Base-by-base conservation (phyloP, 2,888 invertebrate species). In the Aphodius granarius region DNA sequence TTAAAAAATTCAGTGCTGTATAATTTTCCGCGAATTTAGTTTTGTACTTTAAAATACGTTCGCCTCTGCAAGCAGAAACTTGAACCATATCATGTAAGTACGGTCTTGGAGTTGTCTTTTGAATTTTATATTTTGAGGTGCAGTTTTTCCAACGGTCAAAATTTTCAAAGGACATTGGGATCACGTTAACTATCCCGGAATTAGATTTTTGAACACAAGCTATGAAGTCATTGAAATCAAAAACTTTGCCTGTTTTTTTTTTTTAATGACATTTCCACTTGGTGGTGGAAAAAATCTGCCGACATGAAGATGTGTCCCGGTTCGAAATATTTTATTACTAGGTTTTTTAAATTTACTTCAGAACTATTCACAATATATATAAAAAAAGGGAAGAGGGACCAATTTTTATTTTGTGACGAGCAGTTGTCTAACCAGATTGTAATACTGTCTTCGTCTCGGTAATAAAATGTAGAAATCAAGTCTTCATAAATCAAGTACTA, bases 211-310 rank as follows among this genome's bases (percentile, higher is more conserved):
- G 0, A 18, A 63, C 63, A 6, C 19, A 6, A 4, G 6, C 15
- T 19, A 20, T 19, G 22, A 72, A 72, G 64, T 72, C 64, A 19
- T 19, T 16, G 19, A 73, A 73, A 66, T 66, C 62, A 9, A 15
- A 66, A 6, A 73, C 66, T 19, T 68, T 73, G 6, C 19, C 18
- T 19, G 13, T 73, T 66, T 43, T 20, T 73, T 66, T 43, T 20
- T 17, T 23, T 16, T 4, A 72, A 23, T n/a, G 20, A 63, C 21
- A 63, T 13, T 75, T 84, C 82, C n/a, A 84, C 81, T 77, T 79
- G 79, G 74, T 84, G 83, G 76, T 84, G 83, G 75, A 84, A 84
- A 72, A 81, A 80, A 77, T 84, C 84, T 17, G 83, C 82, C 72
- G 82, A 80, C 82, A 83, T 84, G 66, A 81, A 83, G 64, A 83